These are phyloP conservation scores for Torymus auratus DNA, from an alignment of 2,888 invertebrate species.

Conservation along the genomic window DNA sequence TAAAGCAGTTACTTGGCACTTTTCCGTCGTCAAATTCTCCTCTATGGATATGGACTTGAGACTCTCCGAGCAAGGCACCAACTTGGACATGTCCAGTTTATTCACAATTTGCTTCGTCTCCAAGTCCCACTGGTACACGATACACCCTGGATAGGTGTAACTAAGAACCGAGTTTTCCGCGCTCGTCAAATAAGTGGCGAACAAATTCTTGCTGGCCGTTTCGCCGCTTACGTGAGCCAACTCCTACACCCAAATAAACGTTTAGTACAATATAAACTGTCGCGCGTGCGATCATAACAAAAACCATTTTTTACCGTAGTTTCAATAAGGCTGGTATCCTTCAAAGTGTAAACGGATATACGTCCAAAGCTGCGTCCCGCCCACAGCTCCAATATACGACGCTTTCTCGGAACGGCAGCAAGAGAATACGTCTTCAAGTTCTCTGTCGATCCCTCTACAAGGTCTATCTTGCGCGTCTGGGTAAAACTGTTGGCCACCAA, in stretches of 20 bases:
- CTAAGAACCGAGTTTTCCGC: slow-evolving; percentile 84
- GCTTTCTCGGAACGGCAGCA: slow-evolving; percentile 70
- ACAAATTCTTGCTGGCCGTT: slow-evolving; percentile 80
- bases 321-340: slow-evolving; percentile 76
- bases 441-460: slow-evolving; percentile 66
- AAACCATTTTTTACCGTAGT: slow-evolving; percentile 75
- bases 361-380: slow-evolving; percentile 90
- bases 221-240: slow-evolving; percentile 82
- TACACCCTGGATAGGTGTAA: slow-evolving; percentile 91
- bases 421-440: slow-evolving; percentile 71
- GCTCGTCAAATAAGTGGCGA: slow-evolving; percentile 85
- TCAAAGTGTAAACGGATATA: slow-evolving; percentile 87
- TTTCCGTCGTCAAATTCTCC: slow-evolving; percentile 87
- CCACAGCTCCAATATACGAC: slow-evolving; percentile 86
- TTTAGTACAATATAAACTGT: not conserved
- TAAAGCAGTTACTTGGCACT: slow-evolving; percentile 82
- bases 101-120: slow-evolving; percentile 83
- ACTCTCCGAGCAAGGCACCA: slow-evolving; percentile 94
- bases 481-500: slow-evolving; percentile 72
- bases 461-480: slow-evolving; percentile 71
- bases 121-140: slow-evolving; percentile 92
- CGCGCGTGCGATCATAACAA: not conserved
- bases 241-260: slow-evolving; percentile 74
- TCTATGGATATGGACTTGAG: slow-evolving; percentile 94
- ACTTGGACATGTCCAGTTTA: slow-evolving; percentile 92